Percentiles rank a stretch among this genome's conserved stretches.
Conservation (phyloP, 2,888 invertebrate genomes). For the Leptinotarsa tumamoca region DNA sequence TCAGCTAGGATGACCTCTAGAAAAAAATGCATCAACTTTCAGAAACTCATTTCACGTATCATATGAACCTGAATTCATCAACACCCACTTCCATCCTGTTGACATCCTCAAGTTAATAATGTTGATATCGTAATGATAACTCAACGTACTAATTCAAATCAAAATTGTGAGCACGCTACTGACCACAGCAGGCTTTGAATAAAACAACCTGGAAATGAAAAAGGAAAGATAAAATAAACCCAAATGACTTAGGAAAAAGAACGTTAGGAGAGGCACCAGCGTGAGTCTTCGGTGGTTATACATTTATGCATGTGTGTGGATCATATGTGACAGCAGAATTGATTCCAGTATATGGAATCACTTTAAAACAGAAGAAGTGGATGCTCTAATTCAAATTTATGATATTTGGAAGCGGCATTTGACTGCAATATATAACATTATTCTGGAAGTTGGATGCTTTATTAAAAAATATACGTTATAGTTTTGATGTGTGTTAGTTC, state of each 20-base stretch:
- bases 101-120: too few relatives aligned
- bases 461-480: conserved; percentile 19
- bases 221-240: conserved; percentile 60
- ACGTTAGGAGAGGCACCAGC: conserved; percentile 23
- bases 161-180: not conserved
- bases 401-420: conserved; percentile 34
- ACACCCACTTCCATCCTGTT: too few relatives aligned
- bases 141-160: not conserved
- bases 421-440: conserved; percentile 36
- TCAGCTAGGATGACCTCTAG: too few relatives aligned
- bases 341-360: conserved; percentile 52
- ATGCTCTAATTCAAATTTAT: conserved; percentile 30
- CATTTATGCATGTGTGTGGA: conserved; percentile 60
- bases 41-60: too few relatives aligned
- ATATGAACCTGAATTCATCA: too few relatives aligned
- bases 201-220: conserved; percentile 62
- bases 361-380: conserved; percentile 46
- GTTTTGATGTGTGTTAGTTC: not conserved
- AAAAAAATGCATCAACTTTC: too few relatives aligned
- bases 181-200: conserved; percentile 52
- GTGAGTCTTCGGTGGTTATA: conserved; percentile 45
- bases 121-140: too few relatives aligned
- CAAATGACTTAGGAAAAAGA: conserved; percentile 52
- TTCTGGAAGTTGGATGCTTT: conserved; percentile 7
- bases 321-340: conserved; percentile 57